Base-by-base conservation (phyloP, 2,113 vertebrate genomes). In the Tonatia bakeri region DNA sequence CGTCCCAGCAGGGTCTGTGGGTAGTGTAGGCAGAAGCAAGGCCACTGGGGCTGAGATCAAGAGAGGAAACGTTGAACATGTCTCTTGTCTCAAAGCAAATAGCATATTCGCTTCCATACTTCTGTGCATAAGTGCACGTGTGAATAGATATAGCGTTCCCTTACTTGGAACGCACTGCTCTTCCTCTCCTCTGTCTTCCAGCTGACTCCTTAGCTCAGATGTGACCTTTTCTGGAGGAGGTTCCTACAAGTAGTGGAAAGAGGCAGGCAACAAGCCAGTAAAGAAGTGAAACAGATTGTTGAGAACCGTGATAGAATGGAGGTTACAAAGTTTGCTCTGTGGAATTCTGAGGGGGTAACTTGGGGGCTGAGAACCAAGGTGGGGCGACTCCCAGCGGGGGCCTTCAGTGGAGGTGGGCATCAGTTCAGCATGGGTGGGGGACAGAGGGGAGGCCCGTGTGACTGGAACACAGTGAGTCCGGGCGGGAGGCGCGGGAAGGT, bases 81-180 rank as follows among this genome's bases (percentile, higher is more conserved):
- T 82, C 64, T 59, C 47, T 84, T 87, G 77, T 56, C 45, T 56
- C 59, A 93, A 86, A 77, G 52, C n/a, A 86, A 61, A 89, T 54
- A 79, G 33, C 31, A 40, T 28, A 1, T 72, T 36, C 2, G 5
- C 43, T 69, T 94, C 47, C 15, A 16, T 56, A 50, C 9, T 43
- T 90, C 7, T 50, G 26, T 73, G 40, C 75, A n/a, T 75, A 45
- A 72, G 56, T 65, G 43, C 93, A 40, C 47, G 38, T 28, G 54
- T 65, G 43, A 69, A 17, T 43, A 52, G n/a, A 7, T 14, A 2
- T 3, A 13, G 13, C 11, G 13, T 47, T 56, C 40, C 10, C 56
- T 64, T 22, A 38, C 4, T n/a, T 54, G 73, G 61, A 33, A 93
- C 54, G 4, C 13, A 31, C 16, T 28, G 10, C 2, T 43, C 31